Evolutionary conservation across 2,888 invertebrate genomes (phyloP), one percentile per base, ranked within the genome.

Genomic region (Caenorhabditis zanzibari): DNA sequence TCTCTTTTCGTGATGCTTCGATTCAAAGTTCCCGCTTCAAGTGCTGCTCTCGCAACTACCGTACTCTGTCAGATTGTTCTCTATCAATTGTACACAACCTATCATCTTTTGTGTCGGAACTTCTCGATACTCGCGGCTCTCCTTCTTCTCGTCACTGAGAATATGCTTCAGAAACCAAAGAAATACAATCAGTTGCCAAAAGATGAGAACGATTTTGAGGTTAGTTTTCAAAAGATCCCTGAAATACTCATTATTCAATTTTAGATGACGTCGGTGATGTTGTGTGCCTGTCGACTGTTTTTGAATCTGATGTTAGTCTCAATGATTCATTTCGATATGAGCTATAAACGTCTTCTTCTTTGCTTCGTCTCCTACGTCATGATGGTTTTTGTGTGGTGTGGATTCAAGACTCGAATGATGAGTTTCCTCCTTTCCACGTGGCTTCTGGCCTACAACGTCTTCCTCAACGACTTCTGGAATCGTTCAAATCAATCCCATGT

Each of bases 291-390:
- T 41, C 95, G 99, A 88, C 95, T 98, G 86, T 94, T 98, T 72
- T 94, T 99, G 75, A 98, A 98, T 24, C 97, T 98, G 93, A 99
- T 99, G 99, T 99, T 99, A 93, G 95, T 98, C 92, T 98, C 98
- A 14, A 94, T 99, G 74, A 95, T 99, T 85, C 95, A 97, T 92
- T 96, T 98, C 92, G 98, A 98, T 93, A 93, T 96, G 82, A 96
- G 96, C 59, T 95, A 97, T 93, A 93, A 96, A 91, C 96, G 56
- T 44, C 75, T 72, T 44, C 24, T 58, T n/a, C 54, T 61, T 38
- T 59, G 56, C 26, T 7, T 69, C n/a, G 16, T 68, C 24, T 41
- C 81, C 66, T 87, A 73, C 56, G 41, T 12, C 1, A 19, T 90
- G 90, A 76, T 88, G 61, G 26, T 88, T 68, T 96, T 97, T 94